Conservation (phyloP, 2,113 vertebrate genomes). For the Neogobius melanostomus region DNA sequence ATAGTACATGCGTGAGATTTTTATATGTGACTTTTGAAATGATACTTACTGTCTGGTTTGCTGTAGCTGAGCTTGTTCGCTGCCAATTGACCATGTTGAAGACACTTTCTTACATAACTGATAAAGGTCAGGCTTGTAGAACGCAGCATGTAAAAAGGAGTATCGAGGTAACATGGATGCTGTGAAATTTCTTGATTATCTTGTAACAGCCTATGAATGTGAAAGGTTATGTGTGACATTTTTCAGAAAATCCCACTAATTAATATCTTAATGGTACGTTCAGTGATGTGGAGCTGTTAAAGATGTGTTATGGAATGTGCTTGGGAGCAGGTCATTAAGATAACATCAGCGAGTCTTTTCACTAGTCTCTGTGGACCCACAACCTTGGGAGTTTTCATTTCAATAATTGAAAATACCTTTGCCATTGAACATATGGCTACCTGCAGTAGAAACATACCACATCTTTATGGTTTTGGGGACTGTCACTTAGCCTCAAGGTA, state of each 20-base stretch:
- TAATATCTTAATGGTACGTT: not conserved
- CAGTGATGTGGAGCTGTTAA: not conserved
- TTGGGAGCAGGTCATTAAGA: not conserved
- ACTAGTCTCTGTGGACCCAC: not conserved
- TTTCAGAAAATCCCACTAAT: not conserved
- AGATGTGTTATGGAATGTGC: not conserved
- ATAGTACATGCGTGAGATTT: conserved; percentile 48
- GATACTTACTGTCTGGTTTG: conserved; percentile 29
- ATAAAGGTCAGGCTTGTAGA: not conserved
- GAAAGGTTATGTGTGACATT: conserved; percentile 2
- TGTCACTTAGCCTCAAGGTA: not conserved
- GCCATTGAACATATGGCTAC: not conserved
- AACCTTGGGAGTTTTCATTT: not conserved
- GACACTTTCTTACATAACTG: conserved; percentile 12
- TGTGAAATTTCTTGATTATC: conserved; percentile 2
- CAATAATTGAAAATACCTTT: not conserved
- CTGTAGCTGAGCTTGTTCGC: conserved; percentile 12
- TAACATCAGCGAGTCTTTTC: not conserved
- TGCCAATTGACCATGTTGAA: conserved; percentile 25
- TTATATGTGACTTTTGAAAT: conserved; percentile 36
- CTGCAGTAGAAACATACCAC: not conserved
- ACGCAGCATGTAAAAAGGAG: not conserved
- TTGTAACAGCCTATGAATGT: not conserved
- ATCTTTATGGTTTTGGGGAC: not conserved
- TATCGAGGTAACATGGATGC: not conserved